These are phyloP conservation scores for Amphiura filiformis DNA, from an alignment of 35 echinoderm and acorn worm genomes.

Conservation along the genomic window DNA sequence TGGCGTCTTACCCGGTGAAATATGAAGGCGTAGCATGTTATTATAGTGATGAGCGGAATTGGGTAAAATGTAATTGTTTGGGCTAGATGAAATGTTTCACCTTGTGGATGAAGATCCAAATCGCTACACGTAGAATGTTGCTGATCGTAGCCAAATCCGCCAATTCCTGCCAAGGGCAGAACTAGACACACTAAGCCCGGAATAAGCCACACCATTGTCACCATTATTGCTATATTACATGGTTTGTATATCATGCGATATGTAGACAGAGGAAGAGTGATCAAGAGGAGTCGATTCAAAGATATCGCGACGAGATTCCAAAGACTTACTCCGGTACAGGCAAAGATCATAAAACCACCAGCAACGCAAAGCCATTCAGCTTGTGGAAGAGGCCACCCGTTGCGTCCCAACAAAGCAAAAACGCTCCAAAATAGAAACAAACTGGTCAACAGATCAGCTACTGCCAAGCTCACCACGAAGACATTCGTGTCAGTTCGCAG, in stretches of 20 bases:
- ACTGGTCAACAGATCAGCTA: constrained; percentile 72
- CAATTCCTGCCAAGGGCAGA: constrained; percentile 30
- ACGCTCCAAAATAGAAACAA: constrained; percentile 59
- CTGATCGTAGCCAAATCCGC: constrained; percentile 60
- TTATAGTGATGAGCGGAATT: constrained; percentile 55
- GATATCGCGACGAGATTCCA: constrained; percentile 59
- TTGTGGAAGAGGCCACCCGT: constrained; percentile 57
- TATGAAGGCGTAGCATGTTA: constrained; percentile 56
- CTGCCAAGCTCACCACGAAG: constrained; percentile 70
- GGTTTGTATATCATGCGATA: constrained; percentile 42
- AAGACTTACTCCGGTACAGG: constrained; percentile 58
- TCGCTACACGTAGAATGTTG: constrained; percentile 26
- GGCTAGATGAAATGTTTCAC: constrained; percentile 24
- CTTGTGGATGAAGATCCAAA: constrained; percentile 36
- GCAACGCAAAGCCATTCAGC: too few species aligned
- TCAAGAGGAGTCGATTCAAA: constrained; percentile 40
- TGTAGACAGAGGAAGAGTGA: constrained; percentile 31
- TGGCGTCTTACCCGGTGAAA: constrained; percentile 47
- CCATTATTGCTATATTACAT: constrained; percentile 26
- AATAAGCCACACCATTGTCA: constrained; percentile 47
- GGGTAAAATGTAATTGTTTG: constrained; percentile 45
- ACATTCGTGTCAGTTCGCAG: constrained; percentile 70
- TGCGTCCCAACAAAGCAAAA: constrained; percentile 48
- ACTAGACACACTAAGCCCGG: constrained; percentile 14
- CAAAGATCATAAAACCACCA: constrained; percentile 42